A percentile compares a stretch with the other conserved stretches of the same genome.
Conservation (phyloP, 2,797 vertebrate species). For the Arremon brunneinucha region DNA sequence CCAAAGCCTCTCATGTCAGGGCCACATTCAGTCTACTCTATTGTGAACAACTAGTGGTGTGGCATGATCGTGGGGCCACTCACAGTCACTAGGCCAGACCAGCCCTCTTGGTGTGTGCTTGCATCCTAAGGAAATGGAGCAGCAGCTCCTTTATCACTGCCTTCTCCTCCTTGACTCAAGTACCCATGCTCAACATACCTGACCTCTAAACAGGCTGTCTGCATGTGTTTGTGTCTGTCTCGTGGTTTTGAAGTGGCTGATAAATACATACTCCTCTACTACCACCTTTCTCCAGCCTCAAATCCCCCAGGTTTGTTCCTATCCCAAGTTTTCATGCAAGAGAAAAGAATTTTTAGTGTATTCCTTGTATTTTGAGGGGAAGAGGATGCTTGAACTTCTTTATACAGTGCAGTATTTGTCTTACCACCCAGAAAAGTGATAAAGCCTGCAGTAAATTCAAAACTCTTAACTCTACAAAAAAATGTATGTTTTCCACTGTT, state of each 20-base stretch:
- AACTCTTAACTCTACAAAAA: not conserved
- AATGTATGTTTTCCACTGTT: not conserved
- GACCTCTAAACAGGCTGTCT: not conserved
- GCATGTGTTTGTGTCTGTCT: not conserved
- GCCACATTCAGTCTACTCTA: conserved; percentile 32
- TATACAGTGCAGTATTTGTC: not conserved
- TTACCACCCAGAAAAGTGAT: not conserved
- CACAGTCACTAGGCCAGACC: not conserved
- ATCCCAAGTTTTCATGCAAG: conserved; percentile 7
- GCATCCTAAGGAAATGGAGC: not conserved
- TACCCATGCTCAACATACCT: not conserved
- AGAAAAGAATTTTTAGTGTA: not conserved
- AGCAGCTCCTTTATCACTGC: conserved; percentile 4
- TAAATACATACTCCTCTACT: not conserved
- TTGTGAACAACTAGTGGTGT: conserved; percentile 35
- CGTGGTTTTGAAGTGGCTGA: not conserved
- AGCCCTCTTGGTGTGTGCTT: not conserved
- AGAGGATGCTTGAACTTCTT: not conserved
- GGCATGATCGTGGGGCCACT: not conserved
- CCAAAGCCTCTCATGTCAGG: conserved; percentile 17
- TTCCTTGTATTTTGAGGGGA: not conserved
- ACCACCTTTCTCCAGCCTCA: not conserved
- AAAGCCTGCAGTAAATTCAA: not conserved
- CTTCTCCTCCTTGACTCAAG: conserved; percentile 4
- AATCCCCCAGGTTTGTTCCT: conserved; percentile 3